Conservation (phyloP, 2,888 invertebrate species). For the Tipula helvola region DNA sequence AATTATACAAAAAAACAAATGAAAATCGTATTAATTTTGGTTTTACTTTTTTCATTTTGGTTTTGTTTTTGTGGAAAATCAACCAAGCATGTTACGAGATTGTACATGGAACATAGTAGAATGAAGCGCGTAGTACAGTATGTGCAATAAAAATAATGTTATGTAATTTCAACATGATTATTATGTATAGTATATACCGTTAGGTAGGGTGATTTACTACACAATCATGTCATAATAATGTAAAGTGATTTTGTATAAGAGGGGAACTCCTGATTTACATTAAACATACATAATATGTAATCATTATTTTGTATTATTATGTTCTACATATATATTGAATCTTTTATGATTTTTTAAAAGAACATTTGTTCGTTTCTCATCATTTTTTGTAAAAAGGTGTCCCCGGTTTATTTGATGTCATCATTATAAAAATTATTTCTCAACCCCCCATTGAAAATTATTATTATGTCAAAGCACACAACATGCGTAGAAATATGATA, state of each 20-base stretch:
- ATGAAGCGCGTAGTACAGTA: neutral
- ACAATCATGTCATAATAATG: neutral
- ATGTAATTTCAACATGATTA: neutral
- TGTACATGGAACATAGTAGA: neutral
- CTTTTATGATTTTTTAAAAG: neutral
- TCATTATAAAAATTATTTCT: neutral
- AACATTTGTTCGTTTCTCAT: neutral
- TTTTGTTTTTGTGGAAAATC: neutral
- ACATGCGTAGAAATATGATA: neutral
- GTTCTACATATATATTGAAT: neutral
- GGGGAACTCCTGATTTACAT: neutral
- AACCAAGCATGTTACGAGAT: neutral
- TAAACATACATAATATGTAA: neutral
- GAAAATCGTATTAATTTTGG: neutral
- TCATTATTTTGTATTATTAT: neutral
- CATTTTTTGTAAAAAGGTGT: neutral
- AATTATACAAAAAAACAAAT: neutral
- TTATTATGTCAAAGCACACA: too few relatives aligned
- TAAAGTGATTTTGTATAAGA: neutral
- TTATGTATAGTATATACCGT: neutral
- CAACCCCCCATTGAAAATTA: neutral
- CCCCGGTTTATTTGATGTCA: neutral
- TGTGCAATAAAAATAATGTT: neutral
- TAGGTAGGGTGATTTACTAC: neutral
- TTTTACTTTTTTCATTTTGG: neutral